Conservation (phyloP, 2,797 vertebrate genomes). For the Muscicapa striata region DNA sequence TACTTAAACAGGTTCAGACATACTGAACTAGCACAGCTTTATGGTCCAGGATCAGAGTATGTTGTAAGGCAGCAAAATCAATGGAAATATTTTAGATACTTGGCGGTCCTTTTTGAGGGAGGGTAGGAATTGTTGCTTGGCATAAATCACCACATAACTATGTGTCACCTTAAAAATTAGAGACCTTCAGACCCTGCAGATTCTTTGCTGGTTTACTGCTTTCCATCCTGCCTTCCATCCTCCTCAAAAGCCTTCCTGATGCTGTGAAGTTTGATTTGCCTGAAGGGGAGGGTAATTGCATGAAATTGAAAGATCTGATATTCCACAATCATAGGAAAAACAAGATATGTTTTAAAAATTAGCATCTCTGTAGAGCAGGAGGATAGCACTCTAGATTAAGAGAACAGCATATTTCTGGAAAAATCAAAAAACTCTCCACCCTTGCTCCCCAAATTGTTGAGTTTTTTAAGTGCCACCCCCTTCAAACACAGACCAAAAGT, state of each 20-base stretch:
- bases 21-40: neutral
- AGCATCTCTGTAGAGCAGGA: neutral
- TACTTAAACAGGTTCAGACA: neutral
- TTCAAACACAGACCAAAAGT: neutral
- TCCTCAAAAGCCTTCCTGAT: neutral
- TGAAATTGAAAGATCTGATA: neutral
- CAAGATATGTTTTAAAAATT: neutral
- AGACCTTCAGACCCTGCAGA: neutral
- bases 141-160: neutral
- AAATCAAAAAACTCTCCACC: neutral
- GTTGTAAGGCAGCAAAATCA: neutral
- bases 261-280: constrained; percentile 17
- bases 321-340: neutral
- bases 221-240: neutral
- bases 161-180: neutral
- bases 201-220: constrained; percentile 16
- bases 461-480: neutral
- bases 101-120: neutral
- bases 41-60: neutral
- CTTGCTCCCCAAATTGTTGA: neutral
- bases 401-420: neutral
- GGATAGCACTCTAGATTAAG: neutral
- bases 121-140: neutral
- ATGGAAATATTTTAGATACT: neutral
- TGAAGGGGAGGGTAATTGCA: neutral